Evolutionary conservation across 2,113 vertebrate genomes (phyloP).

Genomic region (Rhagologus leucostigma): DNA sequence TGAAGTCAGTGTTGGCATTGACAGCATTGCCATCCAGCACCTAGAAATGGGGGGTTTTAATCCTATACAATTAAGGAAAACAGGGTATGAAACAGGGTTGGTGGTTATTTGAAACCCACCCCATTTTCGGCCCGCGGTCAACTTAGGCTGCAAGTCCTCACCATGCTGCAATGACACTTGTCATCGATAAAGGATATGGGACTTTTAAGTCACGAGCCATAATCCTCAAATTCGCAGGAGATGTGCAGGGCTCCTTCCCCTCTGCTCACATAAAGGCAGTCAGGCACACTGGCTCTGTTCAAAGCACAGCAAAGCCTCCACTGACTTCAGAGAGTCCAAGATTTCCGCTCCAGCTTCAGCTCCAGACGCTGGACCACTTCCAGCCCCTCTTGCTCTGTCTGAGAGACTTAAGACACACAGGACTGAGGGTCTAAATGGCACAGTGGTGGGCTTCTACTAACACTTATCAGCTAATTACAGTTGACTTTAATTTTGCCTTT

Average conservation of each 20-base stretch:
- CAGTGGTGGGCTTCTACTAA: background rate
- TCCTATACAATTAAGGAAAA: background rate
- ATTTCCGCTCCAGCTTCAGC: background rate
- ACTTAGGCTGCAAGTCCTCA: background rate
- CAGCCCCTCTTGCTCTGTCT: background rate
- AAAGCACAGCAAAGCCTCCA: background rate
- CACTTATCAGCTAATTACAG: background rate
- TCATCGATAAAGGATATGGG: background rate
- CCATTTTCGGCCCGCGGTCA: background rate
- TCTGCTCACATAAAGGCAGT: background rate
- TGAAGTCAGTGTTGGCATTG: background rate
- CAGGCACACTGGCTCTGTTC: background rate
- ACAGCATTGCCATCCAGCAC: background rate
- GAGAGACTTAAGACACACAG: background rate
- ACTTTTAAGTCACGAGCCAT: background rate
- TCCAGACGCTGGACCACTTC: background rate
- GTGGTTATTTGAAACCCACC: background rate
- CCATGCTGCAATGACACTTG: background rate
- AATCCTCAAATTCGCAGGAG: background rate
- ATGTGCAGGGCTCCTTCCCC: background rate
- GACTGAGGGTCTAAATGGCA: constrained; percentile 33
- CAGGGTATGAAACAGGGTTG: accelerated
- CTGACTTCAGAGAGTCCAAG: background rate
- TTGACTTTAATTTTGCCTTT: constrained; percentile 28
- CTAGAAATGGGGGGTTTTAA: background rate